Conservation (phyloP, 53 echinoderm and acorn worm genomes). For the Zoroaster sp. region DNA sequence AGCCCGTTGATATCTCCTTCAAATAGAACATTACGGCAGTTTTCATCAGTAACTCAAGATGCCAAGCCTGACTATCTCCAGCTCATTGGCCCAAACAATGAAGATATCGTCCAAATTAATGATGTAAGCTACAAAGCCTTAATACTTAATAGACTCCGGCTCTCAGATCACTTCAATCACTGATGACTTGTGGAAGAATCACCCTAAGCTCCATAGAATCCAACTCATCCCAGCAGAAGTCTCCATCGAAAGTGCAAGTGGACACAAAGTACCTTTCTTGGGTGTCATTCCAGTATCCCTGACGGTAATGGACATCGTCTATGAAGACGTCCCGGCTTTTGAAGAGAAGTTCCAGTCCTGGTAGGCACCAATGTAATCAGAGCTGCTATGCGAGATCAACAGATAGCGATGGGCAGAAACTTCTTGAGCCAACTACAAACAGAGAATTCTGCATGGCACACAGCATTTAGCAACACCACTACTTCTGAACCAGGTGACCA, state of each 20-base stretch:
- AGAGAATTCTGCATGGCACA: neutral
- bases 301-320: neutral
- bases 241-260: slow-evolving; percentile 49
- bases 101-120: neutral
- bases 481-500: neutral
- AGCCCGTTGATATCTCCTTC: neutral
- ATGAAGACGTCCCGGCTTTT: neutral
- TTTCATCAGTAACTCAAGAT: neutral
- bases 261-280: slow-evolving; percentile 26
- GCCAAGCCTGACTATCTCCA: neutral
- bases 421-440: neutral
- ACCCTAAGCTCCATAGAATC: neutral
- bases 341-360: neutral
- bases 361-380: slow-evolving; percentile 44
- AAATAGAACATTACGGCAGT: no score
- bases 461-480: neutral
- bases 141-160: slow-evolving; percentile 46
- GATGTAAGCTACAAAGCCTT: slow-evolving; percentile 14
- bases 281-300: neutral
- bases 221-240: neutral
- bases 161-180: slow-evolving; percentile 48
- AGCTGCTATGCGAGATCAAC: neutral
- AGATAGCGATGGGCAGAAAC: neutral
- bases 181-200: neutral
- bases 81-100: neutral